A percentile compares a stretch with the other conserved stretches of the same genome.
These are phyloP conservation scores for Oncorhynchus nerka DNA, from an alignment of 2,113 vertebrate species.

Conservation along the genomic window DNA sequence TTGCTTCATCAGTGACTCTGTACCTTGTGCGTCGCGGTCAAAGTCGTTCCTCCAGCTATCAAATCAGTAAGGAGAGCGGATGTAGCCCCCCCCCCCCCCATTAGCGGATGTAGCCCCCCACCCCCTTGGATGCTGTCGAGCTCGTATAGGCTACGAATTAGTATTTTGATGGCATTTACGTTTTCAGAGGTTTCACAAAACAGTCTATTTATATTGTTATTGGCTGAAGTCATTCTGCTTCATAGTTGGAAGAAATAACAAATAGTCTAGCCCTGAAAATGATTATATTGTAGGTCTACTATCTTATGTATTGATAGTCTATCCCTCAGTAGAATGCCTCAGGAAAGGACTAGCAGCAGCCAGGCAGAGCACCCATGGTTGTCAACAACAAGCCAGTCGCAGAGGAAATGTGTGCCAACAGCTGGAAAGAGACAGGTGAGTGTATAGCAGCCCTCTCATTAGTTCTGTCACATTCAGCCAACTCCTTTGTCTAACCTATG, in stretches of 20 bases:
- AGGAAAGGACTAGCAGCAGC: not conserved
- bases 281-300: too few species aligned
- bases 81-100: too few species aligned
- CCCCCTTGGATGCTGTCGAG: not conserved
- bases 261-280: too few species aligned
- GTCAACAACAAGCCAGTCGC: slow-evolving; percentile 12
- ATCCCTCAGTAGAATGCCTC: not conserved
- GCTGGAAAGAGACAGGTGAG: slow-evolving; percentile 1
- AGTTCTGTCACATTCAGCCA: not conserved
- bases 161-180: too few species aligned
- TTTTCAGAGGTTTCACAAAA: too few species aligned
- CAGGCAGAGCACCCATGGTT: not conserved
- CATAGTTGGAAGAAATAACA: too few species aligned
- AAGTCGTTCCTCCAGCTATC: not conserved
- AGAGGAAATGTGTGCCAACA: slow-evolving; percentile 25
- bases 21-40: not conserved
- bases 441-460: slow-evolving; percentile 1
- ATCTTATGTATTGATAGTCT: too few species aligned
- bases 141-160: not conserved
- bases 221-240: too few species aligned
- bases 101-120: not conserved
- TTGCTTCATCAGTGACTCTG: slow-evolving; percentile 68
- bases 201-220: too few species aligned
- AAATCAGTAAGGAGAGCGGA: not conserved
- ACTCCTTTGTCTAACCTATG: not conserved